These are phyloP conservation scores for Epiblema foenella DNA, from an alignment of 2,888 invertebrate species.

Conservation along the genomic window DNA sequence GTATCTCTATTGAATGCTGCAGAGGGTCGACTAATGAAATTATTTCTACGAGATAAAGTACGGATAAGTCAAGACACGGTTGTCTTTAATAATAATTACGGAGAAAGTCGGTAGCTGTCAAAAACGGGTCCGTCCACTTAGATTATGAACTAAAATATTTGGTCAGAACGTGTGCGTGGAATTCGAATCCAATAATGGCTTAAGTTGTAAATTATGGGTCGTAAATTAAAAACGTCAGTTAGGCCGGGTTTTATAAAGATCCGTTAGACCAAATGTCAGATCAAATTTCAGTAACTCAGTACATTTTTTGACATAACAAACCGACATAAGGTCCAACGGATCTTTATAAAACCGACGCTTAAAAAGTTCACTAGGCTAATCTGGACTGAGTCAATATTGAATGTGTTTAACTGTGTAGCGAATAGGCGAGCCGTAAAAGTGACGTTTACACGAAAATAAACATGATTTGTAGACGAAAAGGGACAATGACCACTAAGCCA, in stretches of 20 bases:
- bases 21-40: conserved; percentile 51
- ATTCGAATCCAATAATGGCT: conserved; percentile 33
- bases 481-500: neutral
- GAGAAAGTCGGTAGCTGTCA: conserved; percentile 76
- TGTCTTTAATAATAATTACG: conserved; percentile 80
- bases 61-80: conserved; percentile 58
- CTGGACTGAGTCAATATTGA: conserved; percentile 30
- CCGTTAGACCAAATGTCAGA: too few relatives aligned
- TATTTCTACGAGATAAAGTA: conserved; percentile 60
- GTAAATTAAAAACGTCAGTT: conserved; percentile 29
- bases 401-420: conserved; percentile 10
- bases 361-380: conserved; percentile 35
- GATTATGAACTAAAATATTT: conserved; percentile 68
- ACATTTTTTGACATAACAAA: too few relatives aligned
- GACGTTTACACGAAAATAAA: neutral
- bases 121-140: conserved; percentile 60
- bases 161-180: conserved; percentile 60
- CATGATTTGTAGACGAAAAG: conserved; percentile 10
- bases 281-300: too few relatives aligned
- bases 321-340: too few relatives aligned
- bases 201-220: conserved; percentile 33
- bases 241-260: too few relatives aligned
- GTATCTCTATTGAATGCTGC: neutral
- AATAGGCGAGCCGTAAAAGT: conserved; percentile 13
- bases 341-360: too few relatives aligned